Evolutionary conservation across 2,113 vertebrate genomes (phyloP).

Genomic region (Clarias magur): DNA sequence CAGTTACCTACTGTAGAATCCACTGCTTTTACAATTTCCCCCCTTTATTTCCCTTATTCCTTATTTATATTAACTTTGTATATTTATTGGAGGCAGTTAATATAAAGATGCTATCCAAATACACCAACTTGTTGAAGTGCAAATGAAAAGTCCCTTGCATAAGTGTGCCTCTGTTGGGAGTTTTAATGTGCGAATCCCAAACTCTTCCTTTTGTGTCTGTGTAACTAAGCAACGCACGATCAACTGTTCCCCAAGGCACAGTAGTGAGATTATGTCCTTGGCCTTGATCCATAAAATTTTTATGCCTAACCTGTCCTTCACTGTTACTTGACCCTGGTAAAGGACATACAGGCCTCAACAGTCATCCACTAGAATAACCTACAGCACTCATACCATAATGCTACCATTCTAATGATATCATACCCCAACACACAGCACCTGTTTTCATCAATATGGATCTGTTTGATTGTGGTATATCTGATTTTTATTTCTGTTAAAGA

Average conservation of each 20-base stretch:
- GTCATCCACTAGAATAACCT: conserved; percentile 49
- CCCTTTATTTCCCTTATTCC: background rate
- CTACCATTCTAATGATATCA: too few species aligned
- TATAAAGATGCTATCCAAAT: background rate
- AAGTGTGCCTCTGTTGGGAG: conserved; percentile 22
- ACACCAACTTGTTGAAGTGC: conserved; percentile 32
- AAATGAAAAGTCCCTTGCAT: conserved; percentile 36
- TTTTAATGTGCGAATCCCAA: conserved; percentile 38
- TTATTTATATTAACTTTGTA: background rate
- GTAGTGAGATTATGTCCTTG: conserved; percentile 69
- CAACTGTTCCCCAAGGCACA: conserved; percentile 60
- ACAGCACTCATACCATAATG: conserved; percentile 5
- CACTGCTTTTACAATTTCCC: too few species aligned
- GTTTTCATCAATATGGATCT: background rate
- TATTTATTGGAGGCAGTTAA: background rate
- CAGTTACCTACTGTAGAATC: too few species aligned
- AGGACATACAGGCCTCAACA: conserved; percentile 29
- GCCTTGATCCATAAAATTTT: conserved; percentile 45
- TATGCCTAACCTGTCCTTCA: conserved; percentile 34
- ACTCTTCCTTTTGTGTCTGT: conserved; percentile 41
- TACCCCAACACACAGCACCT: too few species aligned
- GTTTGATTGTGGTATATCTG: background rate
- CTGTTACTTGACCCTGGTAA: conserved; percentile 33
- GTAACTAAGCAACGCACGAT: conserved; percentile 65
- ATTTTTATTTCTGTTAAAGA: background rate